Percentiles rank a stretch among this genome's conserved stretches.
These are phyloP conservation scores for Sigmodon hispidus DNA, from an alignment of 2,113 vertebrate genomes.

Conservation along the genomic window DNA sequence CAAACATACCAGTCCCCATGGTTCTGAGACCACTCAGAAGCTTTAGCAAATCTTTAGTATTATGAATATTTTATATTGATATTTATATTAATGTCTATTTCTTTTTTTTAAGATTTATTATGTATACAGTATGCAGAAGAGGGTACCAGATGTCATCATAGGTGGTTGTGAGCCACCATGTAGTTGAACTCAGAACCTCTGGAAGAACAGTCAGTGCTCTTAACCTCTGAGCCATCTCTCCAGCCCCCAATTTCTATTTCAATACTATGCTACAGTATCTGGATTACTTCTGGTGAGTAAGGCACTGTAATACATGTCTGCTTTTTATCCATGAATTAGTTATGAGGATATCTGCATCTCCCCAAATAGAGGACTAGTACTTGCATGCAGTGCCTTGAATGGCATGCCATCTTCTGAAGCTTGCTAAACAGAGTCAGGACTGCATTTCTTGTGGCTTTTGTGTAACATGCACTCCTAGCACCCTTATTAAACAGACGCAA, in stretches of 20 bases:
- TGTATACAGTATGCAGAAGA: too few relatives aligned
- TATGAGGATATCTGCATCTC: neutral
- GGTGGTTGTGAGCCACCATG: too few relatives aligned
- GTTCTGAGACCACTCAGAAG: neutral
- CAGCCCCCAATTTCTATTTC: too few relatives aligned
- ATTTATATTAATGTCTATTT: neutral
- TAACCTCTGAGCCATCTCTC: too few relatives aligned
- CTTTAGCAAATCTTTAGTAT: neutral
- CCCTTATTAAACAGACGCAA: constrained; percentile 12
- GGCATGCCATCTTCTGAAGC: neutral
- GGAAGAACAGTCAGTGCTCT: too few relatives aligned
- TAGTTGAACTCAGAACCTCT: too few relatives aligned
- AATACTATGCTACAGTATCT: neutral
- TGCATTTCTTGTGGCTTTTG: neutral
- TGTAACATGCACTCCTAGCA: neutral
- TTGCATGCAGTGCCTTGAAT: neutral
- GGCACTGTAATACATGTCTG: neutral
- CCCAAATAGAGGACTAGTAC: neutral
- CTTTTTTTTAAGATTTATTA: too few relatives aligned
- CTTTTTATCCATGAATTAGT: neutral
- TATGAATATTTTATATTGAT: neutral
- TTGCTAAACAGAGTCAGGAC: constrained; percentile 1
- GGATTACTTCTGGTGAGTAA: neutral
- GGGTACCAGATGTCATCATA: too few relatives aligned
- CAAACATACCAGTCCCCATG: neutral